These are phyloP conservation scores for Micromys minutus DNA, from an alignment of 2,113 vertebrate species.

Conservation along the genomic window DNA sequence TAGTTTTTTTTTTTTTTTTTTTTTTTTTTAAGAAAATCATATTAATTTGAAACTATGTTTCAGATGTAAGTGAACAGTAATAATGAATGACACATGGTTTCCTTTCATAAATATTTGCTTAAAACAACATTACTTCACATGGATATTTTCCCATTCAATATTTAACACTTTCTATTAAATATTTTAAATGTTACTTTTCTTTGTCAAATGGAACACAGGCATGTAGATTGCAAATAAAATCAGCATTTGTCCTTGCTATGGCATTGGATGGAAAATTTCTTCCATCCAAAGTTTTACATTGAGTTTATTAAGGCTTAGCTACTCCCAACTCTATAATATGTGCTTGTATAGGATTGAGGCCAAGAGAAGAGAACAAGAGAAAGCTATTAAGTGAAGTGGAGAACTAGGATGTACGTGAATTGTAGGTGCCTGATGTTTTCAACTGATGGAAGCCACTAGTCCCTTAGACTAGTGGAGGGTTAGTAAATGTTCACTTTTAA, in stretches of 20 bases:
- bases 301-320: not conserved
- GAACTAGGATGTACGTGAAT: not conserved
- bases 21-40: not conserved
- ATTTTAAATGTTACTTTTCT: slow-evolving; percentile 29
- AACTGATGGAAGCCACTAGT: not conserved
- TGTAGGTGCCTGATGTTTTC: not conserved
- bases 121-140: slow-evolving; percentile 10
- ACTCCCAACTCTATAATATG: not conserved
- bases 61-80: not conserved
- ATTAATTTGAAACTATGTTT: not conserved
- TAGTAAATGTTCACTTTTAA: not conserved
- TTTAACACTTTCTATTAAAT: slow-evolving; percentile 20
- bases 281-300: not conserved
- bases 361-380: slow-evolving; percentile 6
- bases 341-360: not conserved
- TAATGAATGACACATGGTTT: not conserved
- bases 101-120: not conserved
- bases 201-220: not conserved
- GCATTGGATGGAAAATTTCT: slow-evolving; percentile 25
- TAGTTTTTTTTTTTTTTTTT: not conserved
- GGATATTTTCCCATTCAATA: not conserved
- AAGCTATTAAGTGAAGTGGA: not conserved
- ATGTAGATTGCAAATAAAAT: slow-evolving; percentile 25
- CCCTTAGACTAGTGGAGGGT: not conserved
- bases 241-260: not conserved